Conservation (phyloP, 2,888 invertebrate species). For the Drosophila kuntzei region DNA sequence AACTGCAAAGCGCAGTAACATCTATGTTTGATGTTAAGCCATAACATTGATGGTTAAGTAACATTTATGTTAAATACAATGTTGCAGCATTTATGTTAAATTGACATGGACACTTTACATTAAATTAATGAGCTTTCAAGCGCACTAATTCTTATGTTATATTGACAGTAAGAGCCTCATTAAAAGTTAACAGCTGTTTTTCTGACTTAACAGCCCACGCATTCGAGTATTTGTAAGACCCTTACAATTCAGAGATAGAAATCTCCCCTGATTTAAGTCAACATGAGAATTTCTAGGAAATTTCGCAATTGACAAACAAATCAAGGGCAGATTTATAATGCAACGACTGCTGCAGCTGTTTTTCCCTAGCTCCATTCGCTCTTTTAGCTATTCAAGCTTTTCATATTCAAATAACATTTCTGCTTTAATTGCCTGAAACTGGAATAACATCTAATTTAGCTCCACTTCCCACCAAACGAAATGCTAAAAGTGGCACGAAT, state of each 20-base stretch:
- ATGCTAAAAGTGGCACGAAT: background rate
- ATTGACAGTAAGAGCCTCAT: background rate
- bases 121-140: background rate
- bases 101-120: background rate
- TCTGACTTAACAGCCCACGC: background rate
- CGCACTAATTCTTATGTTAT: background rate
- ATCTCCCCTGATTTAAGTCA: background rate
- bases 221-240: background rate
- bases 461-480: constrained; percentile 13
- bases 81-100: no score
- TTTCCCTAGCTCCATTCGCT: background rate
- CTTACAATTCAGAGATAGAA: background rate
- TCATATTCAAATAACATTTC: constrained; percentile 29
- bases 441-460: constrained; percentile 30
- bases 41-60: no score
- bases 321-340: constrained; percentile 10
- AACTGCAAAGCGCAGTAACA: background rate
- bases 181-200: background rate
- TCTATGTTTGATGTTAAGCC: background rate
- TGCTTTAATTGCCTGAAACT: constrained; percentile 40
- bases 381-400: background rate
- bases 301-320: constrained; percentile 11
- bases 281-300: background rate
- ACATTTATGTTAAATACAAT: no score
- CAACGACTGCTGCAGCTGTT: background rate